Base-by-base conservation (phyloP, 2,113 vertebrate genomes). In the Acrocephalus kingi region DNA sequence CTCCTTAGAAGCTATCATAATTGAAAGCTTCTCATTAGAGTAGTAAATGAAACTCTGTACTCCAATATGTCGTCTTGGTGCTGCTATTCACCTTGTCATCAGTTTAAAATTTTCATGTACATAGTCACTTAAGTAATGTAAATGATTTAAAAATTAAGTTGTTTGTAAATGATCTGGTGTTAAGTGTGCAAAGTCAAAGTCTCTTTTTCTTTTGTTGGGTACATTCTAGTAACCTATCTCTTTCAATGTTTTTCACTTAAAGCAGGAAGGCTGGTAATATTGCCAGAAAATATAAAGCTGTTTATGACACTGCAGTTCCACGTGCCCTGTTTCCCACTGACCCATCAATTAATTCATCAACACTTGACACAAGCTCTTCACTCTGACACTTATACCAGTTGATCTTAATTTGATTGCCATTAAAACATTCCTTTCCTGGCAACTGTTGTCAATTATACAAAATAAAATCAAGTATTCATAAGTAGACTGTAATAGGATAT, bases 391-490 rank as follows among this genome's bases (percentile, higher is more conserved):
- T 92, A 95, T 78, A 98, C 98, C 95, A 67, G 96, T 87, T 96
- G 97, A 98, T 98, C 98, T 98, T 97, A 97, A 98, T 98, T 97
- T 96, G 97, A 96, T 98, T 97, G 98, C 98, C 72, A 87, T 97
- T 96, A 97, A 98, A 98, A 97, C 97, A 96, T 98, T 97, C 96
- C 94, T 98, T 97, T 97, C 98, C 97, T 98, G 98, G 98, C 98
- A 98, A 98, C 98, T 98, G 97, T 98, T 98, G 99, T 99, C 98
- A 99, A 97, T 99, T 99, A 99, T 98, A 98, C 98, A 99, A 99
- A 99, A 98, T 99, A 98, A 98, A 98, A 99, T 99, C 98, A 99
- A 99, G 98, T 99, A 99, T 99, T 99, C 99, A 99, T 99, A 99
- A 98, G 99, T 97, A 97, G 98, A 84, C 97, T 89, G 98, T 98